A percentile compares a stretch with the other conserved stretches of the same genome.
These are phyloP conservation scores for Sweltsa coloradensis DNA, from an alignment of 1,140 invertebrate genomes.

Conservation along the genomic window DNA sequence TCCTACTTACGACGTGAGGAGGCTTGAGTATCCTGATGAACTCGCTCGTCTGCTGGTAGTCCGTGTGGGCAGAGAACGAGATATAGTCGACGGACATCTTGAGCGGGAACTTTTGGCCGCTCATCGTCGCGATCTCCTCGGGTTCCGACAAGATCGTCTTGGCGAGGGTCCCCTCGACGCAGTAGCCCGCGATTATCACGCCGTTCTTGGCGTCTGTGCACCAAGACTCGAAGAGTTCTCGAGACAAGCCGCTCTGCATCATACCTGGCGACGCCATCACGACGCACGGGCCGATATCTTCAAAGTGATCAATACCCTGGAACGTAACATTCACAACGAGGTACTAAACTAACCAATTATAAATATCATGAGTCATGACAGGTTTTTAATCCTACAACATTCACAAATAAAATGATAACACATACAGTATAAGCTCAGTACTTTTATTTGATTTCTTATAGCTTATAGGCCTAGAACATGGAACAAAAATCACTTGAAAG, in stretches of 20 bases:
- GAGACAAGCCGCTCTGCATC: conserved; percentile 97
- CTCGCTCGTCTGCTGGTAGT: conserved; percentile 97
- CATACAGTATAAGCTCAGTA: too few species aligned
- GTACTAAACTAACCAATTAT: too few species aligned
- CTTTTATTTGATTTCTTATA: too few species aligned
- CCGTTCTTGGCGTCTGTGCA: conserved; percentile 97
- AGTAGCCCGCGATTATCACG: conserved; percentile 96
- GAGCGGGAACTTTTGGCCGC: conserved; percentile 87
- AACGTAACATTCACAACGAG: too few species aligned
- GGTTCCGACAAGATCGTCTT: conserved; percentile 97
- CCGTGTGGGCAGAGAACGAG: conserved; percentile 98
- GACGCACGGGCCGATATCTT: conserved; percentile 97
- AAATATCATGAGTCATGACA: too few species aligned
- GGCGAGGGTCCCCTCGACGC: conserved; percentile 96
- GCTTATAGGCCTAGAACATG: too few species aligned
- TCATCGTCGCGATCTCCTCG: conserved; percentile 91
- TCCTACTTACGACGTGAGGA: conserved; percentile 72
- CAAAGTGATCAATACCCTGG: conserved; percentile 96
- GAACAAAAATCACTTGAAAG: too few species aligned
- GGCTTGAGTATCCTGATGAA: conserved; percentile 91
- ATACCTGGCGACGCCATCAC: conserved; percentile 99
- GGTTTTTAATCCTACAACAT: too few species aligned
- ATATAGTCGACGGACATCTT: conserved; percentile 99
- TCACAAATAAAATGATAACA: too few species aligned
- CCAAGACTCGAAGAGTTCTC: conserved; percentile 98